Evolutionary conservation across 2,113 vertebrate species (phyloP).

Genomic region (Passer domesticus): DNA sequence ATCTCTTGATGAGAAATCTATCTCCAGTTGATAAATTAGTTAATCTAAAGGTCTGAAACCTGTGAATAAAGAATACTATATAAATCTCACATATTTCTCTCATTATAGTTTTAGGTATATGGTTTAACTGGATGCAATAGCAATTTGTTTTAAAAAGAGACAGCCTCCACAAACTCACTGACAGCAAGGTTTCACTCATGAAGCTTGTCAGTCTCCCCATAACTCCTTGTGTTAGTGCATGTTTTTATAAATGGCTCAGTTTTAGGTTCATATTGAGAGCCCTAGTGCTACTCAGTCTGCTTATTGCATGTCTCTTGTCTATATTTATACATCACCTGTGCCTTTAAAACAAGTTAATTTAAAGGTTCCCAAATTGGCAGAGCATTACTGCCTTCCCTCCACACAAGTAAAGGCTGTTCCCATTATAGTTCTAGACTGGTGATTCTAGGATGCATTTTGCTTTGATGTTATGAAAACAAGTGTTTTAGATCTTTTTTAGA

Average conservation of each 20-base stretch:
- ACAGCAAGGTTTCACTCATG: not conserved
- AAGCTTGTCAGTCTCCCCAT: not conserved
- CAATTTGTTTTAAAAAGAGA: not conserved
- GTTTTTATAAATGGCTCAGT: not conserved
- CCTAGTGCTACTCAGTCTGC: not conserved
- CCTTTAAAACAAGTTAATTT: not conserved
- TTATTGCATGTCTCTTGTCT: not conserved
- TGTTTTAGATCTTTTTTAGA: not conserved
- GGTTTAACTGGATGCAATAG: not conserved
- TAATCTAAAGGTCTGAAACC: not conserved
- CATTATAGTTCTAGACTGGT: not conserved
- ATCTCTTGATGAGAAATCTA: not conserved
- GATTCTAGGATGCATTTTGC: not conserved
- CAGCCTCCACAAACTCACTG: not conserved
- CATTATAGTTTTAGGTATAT: not conserved
- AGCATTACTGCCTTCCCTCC: not conserved
- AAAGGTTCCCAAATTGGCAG: accelerated
- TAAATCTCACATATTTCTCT: not conserved
- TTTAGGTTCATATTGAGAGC: not conserved
- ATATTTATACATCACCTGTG: not conserved
- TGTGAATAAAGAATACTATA: not conserved
- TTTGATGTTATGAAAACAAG: not conserved
- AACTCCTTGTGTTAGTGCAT: not conserved
- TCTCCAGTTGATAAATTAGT: not conserved
- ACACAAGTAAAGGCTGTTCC: not conserved